phyloP scores from a whole-genome alignment of 2,113 vertebrate species.

The Mugil cephalus region DNA sequence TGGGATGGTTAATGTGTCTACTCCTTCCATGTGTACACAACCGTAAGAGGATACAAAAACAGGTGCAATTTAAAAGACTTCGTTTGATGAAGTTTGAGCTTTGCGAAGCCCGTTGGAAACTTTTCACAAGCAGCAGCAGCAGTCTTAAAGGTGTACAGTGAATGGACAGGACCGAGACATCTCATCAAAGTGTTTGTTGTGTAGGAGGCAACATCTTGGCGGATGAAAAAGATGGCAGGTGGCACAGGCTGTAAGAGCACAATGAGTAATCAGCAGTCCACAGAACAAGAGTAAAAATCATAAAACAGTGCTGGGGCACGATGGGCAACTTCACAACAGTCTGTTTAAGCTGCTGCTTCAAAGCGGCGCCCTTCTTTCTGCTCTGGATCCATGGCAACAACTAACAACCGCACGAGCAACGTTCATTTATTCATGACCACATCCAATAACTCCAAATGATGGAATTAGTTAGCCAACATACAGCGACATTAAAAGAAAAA shows the following conservation, averaged over 20 bases:
- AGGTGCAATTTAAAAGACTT: conserved; percentile 6
- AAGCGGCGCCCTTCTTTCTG: no score
- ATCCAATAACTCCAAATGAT: not conserved
- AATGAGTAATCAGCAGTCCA: conserved; percentile 44
- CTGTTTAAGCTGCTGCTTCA: not conserved
- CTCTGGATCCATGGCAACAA: no score
- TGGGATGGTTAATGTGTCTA: no score
- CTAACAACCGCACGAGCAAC: not conserved
- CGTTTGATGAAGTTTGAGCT: not conserved
- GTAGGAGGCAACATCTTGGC: conserved; percentile 51
- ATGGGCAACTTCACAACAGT: conserved; percentile 1
- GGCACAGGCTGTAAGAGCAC: conserved; percentile 39
- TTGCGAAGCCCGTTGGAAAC: not conserved
- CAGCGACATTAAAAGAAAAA: not conserved
- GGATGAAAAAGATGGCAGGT: conserved; percentile 52
- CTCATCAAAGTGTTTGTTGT: conserved; percentile 49
- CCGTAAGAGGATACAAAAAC: not conserved
- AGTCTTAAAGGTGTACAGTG: conserved; percentile 8
- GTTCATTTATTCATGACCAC: conserved; percentile 9
- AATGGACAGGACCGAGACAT: conserved; percentile 13
- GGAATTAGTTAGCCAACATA: no score
- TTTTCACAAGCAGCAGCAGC: conserved; percentile 7
- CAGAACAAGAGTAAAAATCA: conserved; percentile 34
- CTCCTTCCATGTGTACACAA: not conserved
- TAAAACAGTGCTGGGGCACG: not conserved